A percentile compares a stretch with the other conserved stretches of the same genome.
Conservation (phyloP, 2,888 invertebrate genomes). For the Conops quadrifasciatus region DNA sequence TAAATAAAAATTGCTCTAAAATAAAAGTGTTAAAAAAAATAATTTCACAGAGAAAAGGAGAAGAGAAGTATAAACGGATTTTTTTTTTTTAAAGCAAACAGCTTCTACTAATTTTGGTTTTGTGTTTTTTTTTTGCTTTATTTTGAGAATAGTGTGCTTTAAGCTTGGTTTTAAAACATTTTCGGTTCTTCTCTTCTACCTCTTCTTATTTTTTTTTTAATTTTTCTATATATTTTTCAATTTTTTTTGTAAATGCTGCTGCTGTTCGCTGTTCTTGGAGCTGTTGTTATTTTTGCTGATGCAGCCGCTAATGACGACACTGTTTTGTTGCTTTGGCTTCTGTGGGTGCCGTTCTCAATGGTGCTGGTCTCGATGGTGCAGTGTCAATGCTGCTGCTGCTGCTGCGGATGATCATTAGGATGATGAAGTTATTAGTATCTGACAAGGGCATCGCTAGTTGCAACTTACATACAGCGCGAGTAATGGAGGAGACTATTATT, state of each 20-base stretch:
- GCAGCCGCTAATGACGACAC: background rate
- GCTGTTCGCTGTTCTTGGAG: background rate
- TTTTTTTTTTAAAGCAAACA: too few relatives aligned
- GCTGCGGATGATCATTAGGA: background rate
- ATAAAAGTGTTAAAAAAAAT: too few relatives aligned
- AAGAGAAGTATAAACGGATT: too few relatives aligned
- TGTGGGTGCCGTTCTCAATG: background rate
- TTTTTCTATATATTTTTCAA: slow-evolving; percentile 1
- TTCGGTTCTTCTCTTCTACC: background rate
- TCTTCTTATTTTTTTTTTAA: background rate
- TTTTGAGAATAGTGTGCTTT: background rate
- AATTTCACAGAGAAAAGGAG: too few relatives aligned
- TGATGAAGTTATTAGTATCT: slow-evolving; percentile 16
- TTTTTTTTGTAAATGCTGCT: slow-evolving; percentile 12
- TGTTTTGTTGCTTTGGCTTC: background rate
- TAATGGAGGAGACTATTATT: background rate
- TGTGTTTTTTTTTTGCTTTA: background rate
- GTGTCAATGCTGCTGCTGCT: background rate
- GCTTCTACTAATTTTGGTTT: too few relatives aligned
- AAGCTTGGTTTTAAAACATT: too few relatives aligned
- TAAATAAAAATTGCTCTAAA: too few relatives aligned
- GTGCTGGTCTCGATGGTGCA: slow-evolving; percentile 1
- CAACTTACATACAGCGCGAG: background rate
- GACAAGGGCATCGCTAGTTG: slow-evolving; percentile 11
- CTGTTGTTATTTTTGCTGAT: background rate